phyloP scores from a whole-genome alignment of 2,888 invertebrate genomes.

The Reticulitermes lucifugus region DNA sequence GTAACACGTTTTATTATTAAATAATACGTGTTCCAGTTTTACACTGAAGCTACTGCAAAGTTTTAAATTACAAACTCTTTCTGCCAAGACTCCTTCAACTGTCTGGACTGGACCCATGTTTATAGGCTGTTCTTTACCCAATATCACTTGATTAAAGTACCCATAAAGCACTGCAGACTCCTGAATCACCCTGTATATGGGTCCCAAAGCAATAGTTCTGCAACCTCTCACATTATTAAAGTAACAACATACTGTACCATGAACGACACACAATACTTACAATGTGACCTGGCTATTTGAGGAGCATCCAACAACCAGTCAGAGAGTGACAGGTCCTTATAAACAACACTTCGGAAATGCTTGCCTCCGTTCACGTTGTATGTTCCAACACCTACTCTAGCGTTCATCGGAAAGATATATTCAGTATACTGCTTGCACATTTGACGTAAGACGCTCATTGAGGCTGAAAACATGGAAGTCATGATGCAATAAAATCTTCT shows the following conservation, averaged over 20 bases:
- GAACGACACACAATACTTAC: conserved; percentile 54
- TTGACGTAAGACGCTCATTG: conserved; percentile 84
- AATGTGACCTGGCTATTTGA: conserved; percentile 66
- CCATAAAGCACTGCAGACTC: no score
- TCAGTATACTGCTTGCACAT: conserved; percentile 88
- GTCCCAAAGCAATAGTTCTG: no score
- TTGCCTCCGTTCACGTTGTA: conserved; percentile 99
- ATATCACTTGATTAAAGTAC: no score
- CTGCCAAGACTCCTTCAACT: no score
- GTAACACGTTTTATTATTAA: no score
- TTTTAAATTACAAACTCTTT: no score
- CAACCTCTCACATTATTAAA: neutral
- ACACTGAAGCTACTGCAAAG: no score
- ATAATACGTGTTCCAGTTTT: no score
- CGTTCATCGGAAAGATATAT: conserved; percentile 75
- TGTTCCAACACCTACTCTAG: conserved; percentile 91
- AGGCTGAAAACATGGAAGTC: conserved; percentile 66
- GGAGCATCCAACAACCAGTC: conserved; percentile 93
- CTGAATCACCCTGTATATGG: no score
- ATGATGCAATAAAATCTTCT: no score
- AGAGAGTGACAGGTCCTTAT: conserved; percentile 86
- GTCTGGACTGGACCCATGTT: no score
- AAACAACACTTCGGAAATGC: conserved; percentile 96
- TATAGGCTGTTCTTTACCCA: no score
- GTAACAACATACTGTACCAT: neutral